These are phyloP conservation scores for Myotis lucifugus DNA, from an alignment of 2,113 vertebrate genomes.

Conservation along the genomic window DNA sequence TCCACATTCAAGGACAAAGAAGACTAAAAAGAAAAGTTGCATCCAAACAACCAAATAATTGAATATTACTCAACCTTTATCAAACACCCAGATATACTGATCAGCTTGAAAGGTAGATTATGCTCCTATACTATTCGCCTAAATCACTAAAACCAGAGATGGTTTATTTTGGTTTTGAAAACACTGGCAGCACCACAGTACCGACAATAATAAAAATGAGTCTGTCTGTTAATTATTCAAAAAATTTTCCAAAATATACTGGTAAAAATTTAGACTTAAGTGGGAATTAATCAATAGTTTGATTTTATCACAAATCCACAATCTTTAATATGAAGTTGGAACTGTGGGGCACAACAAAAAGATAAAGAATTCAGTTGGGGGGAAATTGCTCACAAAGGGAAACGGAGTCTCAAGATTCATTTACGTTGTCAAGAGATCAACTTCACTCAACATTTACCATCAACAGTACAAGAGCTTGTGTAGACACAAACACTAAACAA, in stretches of 20 bases:
- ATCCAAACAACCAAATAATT: neutral
- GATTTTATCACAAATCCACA: neutral
- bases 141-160: neutral
- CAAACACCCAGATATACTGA: neutral
- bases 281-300: constrained; percentile 8
- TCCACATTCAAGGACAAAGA: neutral
- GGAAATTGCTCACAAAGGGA: neutral
- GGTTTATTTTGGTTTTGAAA: neutral
- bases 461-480: neutral
- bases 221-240: neutral
- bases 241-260: neutral
- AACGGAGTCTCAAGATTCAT: neutral
- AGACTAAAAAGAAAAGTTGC: neutral
- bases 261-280: neutral
- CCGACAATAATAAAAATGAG: neutral
- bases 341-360: neutral
- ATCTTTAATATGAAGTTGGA: neutral
- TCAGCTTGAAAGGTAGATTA: neutral
- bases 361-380: neutral
- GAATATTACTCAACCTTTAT: neutral
- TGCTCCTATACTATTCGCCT: neutral
- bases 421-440: neutral
- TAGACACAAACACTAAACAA: neutral
- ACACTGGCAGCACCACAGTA: neutral
- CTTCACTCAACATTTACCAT: neutral